Evolutionary conservation across 2,113 vertebrate species (phyloP), one percentile per base, ranked within the genome.

Genomic region (Chaetorhynchus papuensis): DNA sequence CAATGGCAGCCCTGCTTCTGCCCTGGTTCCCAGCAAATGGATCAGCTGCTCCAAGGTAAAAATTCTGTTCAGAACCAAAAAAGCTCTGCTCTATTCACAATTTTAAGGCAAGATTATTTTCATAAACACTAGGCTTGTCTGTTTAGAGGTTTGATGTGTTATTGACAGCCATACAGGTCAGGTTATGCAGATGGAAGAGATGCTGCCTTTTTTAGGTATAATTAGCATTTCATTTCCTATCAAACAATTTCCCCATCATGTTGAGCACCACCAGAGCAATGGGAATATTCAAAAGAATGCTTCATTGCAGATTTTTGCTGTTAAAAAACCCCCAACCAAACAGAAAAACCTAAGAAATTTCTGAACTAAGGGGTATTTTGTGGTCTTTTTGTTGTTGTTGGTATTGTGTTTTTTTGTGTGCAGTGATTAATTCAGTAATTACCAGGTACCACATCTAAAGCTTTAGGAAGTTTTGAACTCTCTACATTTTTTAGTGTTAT

Each of bases 181-280:
- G 83, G 76, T 93, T 96, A 71, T 92, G 83, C 71, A 89, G 68
- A 83, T 78, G 56, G 80, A 94, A 84, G 31, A 79, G 83, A 72
- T 1, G 2, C 45, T 90, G 88, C 72, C 83, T 64, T 84, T 95
- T 96, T 96, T 94, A 96, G 83, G 90, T 57, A 35, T 52, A 93
- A 96, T 95, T 92, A 93, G 15, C 88, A 96, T 94, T 96, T 95
- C 56, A 94, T 95, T 95, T 96, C 91, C 90, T 88, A 94, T 90
- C 85, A 68, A 10, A 90, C 54, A 59, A 74, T 94, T 95, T 96
- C 69, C 56, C 83, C 72, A 50, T 87, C 76, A 71, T 21, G 13
- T 75, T 83, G 63, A 93, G 71, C 63, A 90, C 64, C 71, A 88
- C 65, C 71, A 88, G 79, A 87, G 90, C 85, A 90, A 80, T 31